phyloP scores from a whole-genome alignment of 1,140 invertebrate genomes.

The Panagrolaimus sp. region DNA sequence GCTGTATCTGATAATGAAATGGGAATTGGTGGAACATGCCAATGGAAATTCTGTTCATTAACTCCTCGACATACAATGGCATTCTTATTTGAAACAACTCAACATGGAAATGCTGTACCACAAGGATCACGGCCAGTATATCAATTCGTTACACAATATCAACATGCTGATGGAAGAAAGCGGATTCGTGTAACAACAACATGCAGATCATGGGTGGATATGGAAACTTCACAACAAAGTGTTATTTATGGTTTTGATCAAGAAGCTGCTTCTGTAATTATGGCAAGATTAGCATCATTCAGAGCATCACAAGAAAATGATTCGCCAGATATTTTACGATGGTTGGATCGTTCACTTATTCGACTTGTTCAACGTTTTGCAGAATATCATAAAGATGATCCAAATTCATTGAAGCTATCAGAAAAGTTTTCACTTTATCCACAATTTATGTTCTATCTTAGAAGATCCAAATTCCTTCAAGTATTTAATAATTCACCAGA shows the following conservation, averaged over 20 bases:
- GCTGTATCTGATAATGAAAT: slow-evolving; percentile 90
- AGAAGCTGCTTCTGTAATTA: slow-evolving; percentile 81
- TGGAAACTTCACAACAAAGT: slow-evolving; percentile 61
- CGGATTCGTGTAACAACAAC: slow-evolving; percentile 92
- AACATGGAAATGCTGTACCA: slow-evolving; percentile 84
- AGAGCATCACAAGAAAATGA: slow-evolving; percentile 86
- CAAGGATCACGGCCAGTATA: slow-evolving; percentile 90
- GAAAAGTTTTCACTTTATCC: slow-evolving; percentile 97
- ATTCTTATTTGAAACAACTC: slow-evolving; percentile 94
- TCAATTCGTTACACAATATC: slow-evolving; percentile 97
- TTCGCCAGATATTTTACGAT: slow-evolving; percentile 88
- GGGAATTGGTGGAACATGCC: slow-evolving; percentile 89
- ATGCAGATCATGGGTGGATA: slow-evolving; percentile 74
- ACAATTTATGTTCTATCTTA: slow-evolving; percentile 98
- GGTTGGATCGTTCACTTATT: slow-evolving; percentile 96
- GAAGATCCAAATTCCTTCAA: slow-evolving; percentile 96
- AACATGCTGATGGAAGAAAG: slow-evolving; percentile 90
- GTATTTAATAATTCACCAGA: slow-evolving; percentile 99
- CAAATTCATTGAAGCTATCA: slow-evolving; percentile 84
- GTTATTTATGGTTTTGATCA: slow-evolving; percentile 68
- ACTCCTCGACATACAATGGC: slow-evolving; percentile 84
- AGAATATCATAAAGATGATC: slow-evolving; percentile 93
- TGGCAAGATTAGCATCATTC: slow-evolving; percentile 92
- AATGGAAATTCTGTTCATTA: slow-evolving; percentile 96
- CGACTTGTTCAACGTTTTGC: slow-evolving; percentile 97